Percentiles rank a stretch among this genome's conserved stretches.
Evolutionary conservation across 2,113 vertebrate genomes (phyloP).

Genomic region (Corydoras maculifer): DNA sequence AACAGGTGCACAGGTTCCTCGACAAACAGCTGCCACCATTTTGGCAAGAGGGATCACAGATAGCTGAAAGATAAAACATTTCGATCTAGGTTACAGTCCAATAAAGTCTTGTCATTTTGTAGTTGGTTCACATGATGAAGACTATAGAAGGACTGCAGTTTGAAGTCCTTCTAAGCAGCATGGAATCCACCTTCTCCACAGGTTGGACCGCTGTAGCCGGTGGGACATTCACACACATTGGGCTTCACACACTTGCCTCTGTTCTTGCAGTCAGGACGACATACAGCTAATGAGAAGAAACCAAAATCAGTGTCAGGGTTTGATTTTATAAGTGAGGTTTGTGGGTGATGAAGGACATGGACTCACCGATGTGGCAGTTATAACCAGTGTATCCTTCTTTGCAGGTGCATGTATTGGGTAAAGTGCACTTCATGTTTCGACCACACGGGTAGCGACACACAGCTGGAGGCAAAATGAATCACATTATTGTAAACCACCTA

Average conservation of each 20-base stretch:
- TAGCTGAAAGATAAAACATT: conserved; percentile 56
- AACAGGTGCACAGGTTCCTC: conserved; percentile 81
- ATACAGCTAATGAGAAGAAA: conserved; percentile 68
- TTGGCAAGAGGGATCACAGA: conserved; percentile 73
- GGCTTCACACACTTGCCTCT: conserved; percentile 77
- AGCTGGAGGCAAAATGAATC: conserved; percentile 58
- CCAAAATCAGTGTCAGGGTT: background rate
- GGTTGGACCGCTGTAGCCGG: conserved; percentile 65
- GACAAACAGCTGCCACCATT: conserved; percentile 77
- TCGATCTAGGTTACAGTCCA: too few species aligned
- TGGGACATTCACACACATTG: conserved; percentile 71
- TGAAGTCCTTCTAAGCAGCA: too few species aligned
- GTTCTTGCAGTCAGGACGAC: conserved; percentile 82
- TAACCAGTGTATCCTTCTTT: conserved; percentile 77
- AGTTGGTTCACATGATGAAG: too few species aligned
- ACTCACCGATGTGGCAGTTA: conserved; percentile 76
- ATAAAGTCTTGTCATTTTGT: too few species aligned
- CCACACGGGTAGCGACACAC: conserved; percentile 76
- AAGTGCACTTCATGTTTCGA: conserved; percentile 76
- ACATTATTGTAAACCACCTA: background rate
- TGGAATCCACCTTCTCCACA: conserved; percentile 76
- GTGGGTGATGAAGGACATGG: background rate
- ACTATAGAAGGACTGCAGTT: too few species aligned
- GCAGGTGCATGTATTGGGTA: conserved; percentile 80
- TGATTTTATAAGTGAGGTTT: background rate